A percentile compares a stretch with the other conserved stretches of the same genome.
Evolutionary conservation across 2,113 vertebrate species (phyloP).

Genomic region (Bombycilla garrulus): DNA sequence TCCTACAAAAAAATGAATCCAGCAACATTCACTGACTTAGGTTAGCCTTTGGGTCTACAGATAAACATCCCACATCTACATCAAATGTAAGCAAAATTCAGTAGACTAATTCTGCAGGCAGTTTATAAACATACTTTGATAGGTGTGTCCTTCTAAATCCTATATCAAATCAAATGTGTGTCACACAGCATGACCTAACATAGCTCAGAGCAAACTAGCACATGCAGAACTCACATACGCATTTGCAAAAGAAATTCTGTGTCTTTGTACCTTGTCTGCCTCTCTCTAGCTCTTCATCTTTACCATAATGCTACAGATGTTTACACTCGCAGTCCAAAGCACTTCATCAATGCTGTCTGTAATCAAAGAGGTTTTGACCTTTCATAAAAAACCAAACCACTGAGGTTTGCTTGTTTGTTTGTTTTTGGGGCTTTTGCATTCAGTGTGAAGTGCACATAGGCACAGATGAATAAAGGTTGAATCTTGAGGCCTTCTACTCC

Average conservation of each 20-base stretch:
- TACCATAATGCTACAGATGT: not conserved
- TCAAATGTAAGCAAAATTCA: not conserved
- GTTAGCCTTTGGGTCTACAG: not conserved
- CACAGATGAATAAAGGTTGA: not conserved
- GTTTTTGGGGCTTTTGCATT: not conserved
- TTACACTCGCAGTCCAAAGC: not conserved
- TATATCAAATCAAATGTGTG: slow-evolving; percentile 11
- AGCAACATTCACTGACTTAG: not conserved
- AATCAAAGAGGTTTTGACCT: slow-evolving; percentile 30
- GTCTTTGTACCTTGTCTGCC: slow-evolving; percentile 20
- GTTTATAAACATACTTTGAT: slow-evolving; percentile 41
- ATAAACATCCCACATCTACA: not conserved
- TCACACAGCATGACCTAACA: slow-evolving; percentile 15
- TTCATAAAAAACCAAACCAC: not conserved
- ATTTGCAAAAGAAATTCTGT: not conserved
- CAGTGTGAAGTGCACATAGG: not conserved
- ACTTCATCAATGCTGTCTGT: not conserved
- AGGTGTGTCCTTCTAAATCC: slow-evolving; percentile 46
- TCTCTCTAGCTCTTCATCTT: not conserved
- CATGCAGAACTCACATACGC: not conserved
- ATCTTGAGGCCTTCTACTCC: not conserved
- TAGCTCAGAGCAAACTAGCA: slow-evolving; percentile 42
- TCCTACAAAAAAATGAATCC: not conserved
- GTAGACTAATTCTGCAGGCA: slow-evolving; percentile 28
- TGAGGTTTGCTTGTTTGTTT: not conserved